Evolutionary conservation across 2,113 vertebrate genomes (phyloP).

Genomic region (Osmerus eperlanus): DNA sequence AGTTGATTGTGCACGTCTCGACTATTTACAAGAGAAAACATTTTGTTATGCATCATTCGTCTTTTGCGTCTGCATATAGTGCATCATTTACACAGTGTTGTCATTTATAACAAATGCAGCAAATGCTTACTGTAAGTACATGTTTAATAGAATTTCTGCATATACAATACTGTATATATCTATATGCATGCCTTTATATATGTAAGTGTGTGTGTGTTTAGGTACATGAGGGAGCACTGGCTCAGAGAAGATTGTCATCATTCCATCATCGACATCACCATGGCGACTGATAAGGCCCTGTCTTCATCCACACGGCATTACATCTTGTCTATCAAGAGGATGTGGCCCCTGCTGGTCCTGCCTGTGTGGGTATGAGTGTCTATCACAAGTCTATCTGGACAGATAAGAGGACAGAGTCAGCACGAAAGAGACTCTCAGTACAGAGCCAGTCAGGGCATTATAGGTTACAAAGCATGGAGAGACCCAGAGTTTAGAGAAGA

Average conservation of each 20-base stretch:
- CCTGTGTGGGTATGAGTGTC: constrained; percentile 48
- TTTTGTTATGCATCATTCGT: background rate
- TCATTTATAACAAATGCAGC: background rate
- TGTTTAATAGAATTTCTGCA: background rate
- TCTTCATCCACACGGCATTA: constrained; percentile 54
- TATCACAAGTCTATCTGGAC: constrained; percentile 45
- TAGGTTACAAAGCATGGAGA: constrained; percentile 17
- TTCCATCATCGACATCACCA: constrained; percentile 59
- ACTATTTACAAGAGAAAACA: background rate
- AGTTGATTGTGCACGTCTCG: constrained; percentile 25
- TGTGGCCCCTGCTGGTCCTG: constrained; percentile 48
- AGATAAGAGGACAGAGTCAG: constrained; percentile 44
- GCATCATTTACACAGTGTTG: too few species aligned
- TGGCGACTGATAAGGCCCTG: constrained; percentile 64
- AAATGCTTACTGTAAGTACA: background rate
- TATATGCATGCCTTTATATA: constrained; percentile 25
- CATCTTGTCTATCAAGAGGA: constrained; percentile 53
- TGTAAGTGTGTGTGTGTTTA: constrained; percentile 16
- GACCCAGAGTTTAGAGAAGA: background rate
- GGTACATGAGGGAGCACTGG: background rate
- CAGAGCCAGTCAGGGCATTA: constrained; percentile 17
- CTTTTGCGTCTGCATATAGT: too few species aligned
- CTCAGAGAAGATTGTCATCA: constrained; percentile 58
- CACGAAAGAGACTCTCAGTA: background rate
- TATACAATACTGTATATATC: constrained; percentile 10